Conservation (phyloP, 2,888 invertebrate species). For the Lasioglossum morio region DNA sequence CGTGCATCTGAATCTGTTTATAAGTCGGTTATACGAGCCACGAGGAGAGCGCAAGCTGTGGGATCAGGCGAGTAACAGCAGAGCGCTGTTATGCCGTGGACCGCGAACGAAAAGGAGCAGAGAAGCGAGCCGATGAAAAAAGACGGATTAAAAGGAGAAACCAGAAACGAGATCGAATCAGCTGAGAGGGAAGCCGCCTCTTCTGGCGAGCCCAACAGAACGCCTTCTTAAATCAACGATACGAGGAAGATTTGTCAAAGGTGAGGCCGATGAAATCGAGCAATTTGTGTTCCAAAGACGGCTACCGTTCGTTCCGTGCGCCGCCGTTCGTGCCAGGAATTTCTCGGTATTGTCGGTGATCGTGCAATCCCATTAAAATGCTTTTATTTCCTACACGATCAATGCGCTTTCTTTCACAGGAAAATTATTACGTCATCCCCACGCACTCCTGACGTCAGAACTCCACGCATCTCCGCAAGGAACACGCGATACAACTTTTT, state of each 20-base stretch:
- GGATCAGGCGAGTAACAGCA: constrained; percentile 39
- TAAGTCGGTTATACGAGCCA: constrained; percentile 63
- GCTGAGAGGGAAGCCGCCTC: constrained; percentile 63
- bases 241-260: constrained; percentile 66
- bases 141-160: constrained; percentile 51
- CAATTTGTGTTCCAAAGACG: constrained; percentile 59
- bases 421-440: neutral
- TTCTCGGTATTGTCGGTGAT: constrained; percentile 15
- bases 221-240: constrained; percentile 68
- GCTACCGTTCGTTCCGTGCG: constrained; percentile 10
- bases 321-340: constrained; percentile 11
- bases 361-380: constrained; percentile 17
- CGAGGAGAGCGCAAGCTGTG: constrained; percentile 32
- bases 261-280: constrained; percentile 42
- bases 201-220: constrained; percentile 40
- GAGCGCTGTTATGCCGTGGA: constrained; percentile 33
- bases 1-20: constrained; percentile 44
- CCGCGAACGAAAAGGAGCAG: constrained; percentile 30
- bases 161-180: constrained; percentile 69
- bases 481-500: neutral
- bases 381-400: constrained; percentile 10
- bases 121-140: constrained; percentile 29
- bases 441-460: no score
- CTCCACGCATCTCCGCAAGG: no score
- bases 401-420: neutral